Evolutionary conservation across 2,888 invertebrate genomes (phyloP), one percentile per base, ranked within the genome.

Genomic region (Euclidia mi): DNA sequence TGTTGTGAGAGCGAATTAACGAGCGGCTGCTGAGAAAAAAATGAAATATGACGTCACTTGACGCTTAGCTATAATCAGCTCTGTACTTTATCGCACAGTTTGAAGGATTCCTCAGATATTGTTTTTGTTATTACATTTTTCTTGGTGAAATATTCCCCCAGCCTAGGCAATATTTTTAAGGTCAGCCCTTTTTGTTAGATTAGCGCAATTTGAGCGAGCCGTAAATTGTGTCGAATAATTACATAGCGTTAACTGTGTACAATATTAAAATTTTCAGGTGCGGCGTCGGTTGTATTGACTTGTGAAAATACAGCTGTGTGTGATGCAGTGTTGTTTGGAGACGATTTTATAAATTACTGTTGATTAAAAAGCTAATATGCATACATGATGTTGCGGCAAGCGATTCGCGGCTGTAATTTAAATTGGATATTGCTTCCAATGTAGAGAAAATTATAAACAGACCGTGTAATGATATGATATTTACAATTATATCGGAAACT

Each of bases 31-130:
- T 59, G 64, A 68, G 66, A 76, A 79, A 81, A 86, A 85, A 83
- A 82, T 81, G 85, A 87, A 78, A 79, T 83, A 87, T 85, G 70
- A 76, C 82, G 82, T 82, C 81, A 87, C 82, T 81, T 74, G 84
- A 87, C 78, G 80, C 85, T 66, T 65, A 67, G 64, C 76, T 77
- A 81, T 85, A 84, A 84, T 87, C 79, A 74, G 78, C 70, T 71
- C 77, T 79, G 85, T 81, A 71, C 74, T 81, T 85, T 84, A 84
- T 85, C 68, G 76, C 76, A 31, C 57, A 61, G 70, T 72, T 77
- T 72, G 82, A 79, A 76, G 78, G 77, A 80, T 82, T 73, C 71
- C 69, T 71, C 44, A 48, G 69, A 74, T 71, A 73, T 79, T 80
- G 78, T 81, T 79, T 81, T 82, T 76, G 75, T 79, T 80, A 73